Percentiles rank a stretch among this genome's conserved stretches.
Conservation (phyloP, 2,888 invertebrate species). For the Desoria tigrina region DNA sequence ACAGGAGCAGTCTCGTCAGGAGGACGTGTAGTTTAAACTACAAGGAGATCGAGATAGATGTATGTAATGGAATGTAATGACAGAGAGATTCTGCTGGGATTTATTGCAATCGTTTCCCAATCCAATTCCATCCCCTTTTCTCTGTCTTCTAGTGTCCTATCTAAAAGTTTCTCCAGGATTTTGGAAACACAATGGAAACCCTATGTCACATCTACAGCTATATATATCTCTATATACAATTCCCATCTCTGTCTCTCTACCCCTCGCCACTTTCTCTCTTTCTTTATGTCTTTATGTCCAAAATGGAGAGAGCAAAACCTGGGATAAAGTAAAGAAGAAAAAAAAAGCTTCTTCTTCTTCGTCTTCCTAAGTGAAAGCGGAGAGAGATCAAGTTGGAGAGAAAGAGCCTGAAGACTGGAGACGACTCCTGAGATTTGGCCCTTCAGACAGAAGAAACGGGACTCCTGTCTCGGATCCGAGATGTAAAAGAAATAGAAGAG, state of each 20-base stretch:
- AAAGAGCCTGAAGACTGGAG: background rate
- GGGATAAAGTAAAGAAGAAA: background rate
- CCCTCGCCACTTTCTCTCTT: slow-evolving; percentile 1
- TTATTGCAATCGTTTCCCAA: slow-evolving; percentile 35
- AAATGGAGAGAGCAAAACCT: too few relatives aligned
- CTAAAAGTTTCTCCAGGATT: background rate
- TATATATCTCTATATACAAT: background rate
- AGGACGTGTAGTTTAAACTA: too few relatives aligned
- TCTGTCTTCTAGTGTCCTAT: slow-evolving; percentile 1
- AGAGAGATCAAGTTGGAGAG: background rate
- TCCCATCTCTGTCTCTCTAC: background rate
- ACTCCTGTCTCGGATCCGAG: too few relatives aligned
- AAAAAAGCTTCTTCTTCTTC: background rate
- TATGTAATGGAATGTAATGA: background rate
- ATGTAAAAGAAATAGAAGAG: too few relatives aligned
- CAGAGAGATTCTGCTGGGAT: slow-evolving; percentile 23
- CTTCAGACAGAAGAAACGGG: too few relatives aligned
- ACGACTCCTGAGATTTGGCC: too few relatives aligned
- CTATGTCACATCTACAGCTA: background rate
- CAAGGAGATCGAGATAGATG: too few relatives aligned
- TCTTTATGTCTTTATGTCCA: background rate
- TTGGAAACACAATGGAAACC: background rate
- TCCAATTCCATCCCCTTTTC: slow-evolving; percentile 26
- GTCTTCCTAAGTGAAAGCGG: background rate
- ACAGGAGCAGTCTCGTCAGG: too few relatives aligned